Percentiles rank a stretch among this genome's conserved stretches.
These are phyloP conservation scores for Mesopsocus fuscifrons DNA, from an alignment of 2,888 invertebrate species.

Conservation along the genomic window DNA sequence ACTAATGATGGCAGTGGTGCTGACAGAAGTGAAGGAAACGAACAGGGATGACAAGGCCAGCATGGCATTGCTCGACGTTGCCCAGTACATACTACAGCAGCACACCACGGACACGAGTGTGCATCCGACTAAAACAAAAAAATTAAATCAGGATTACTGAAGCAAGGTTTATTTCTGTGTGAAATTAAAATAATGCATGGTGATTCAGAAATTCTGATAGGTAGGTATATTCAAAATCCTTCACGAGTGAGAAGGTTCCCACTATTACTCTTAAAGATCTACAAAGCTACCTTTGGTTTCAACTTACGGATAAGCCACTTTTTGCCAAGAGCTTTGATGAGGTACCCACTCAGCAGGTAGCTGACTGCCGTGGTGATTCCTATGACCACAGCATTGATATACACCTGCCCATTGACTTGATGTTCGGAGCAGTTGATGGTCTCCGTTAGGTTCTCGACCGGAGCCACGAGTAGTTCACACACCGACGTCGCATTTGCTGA, in stretches of 20 bases:
- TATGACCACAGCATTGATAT: not conserved
- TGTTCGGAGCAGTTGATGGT: not conserved
- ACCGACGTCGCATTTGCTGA: constrained; percentile 12
- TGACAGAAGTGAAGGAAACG: not conserved
- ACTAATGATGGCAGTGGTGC: constrained; percentile 36
- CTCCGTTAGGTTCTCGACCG: not conserved
- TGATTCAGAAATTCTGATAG: no score
- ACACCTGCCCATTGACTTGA: not conserved
- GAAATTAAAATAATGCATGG: no score
- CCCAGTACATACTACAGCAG: not conserved
- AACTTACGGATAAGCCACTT: constrained; percentile 10
- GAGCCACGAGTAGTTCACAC: not conserved
- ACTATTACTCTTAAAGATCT: no score
- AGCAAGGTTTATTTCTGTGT: no score
- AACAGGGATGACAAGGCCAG: constrained; percentile 1
- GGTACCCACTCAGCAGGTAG: constrained; percentile 10
- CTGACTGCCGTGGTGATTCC: constrained; percentile 7
- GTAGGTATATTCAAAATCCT: no score
- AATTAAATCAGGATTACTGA: no score
- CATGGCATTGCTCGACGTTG: not conserved
- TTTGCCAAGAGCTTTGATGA: constrained; percentile 12
- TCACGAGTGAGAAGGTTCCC: no score
- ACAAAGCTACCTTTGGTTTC: no score
- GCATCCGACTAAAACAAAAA: not conserved
- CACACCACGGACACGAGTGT: not conserved